Evolutionary conservation across 2,888 invertebrate species (phyloP).

Genomic region (Mycogona germanica): DNA sequence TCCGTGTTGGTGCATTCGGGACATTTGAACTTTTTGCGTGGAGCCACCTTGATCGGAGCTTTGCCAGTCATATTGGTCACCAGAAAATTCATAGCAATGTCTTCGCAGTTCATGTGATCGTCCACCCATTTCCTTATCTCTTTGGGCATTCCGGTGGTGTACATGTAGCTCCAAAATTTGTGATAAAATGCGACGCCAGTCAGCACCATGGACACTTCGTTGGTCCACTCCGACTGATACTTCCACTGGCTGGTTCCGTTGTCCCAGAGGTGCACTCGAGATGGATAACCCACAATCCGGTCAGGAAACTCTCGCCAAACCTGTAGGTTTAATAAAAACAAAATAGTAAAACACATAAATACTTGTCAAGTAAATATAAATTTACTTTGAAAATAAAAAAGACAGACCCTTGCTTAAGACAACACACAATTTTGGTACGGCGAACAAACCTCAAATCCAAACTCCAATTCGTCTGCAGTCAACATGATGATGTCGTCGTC

Average conservation of each 20-base stretch:
- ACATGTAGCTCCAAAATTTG: constrained; percentile 91
- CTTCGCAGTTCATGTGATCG: constrained; percentile 93
- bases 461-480: constrained; percentile 89
- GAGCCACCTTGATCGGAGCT: constrained; percentile 85
- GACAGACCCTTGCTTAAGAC: no score
- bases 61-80: constrained; percentile 87
- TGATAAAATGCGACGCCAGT: constrained; percentile 96
- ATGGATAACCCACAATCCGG: constrained; percentile 90
- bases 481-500: constrained; percentile 95
- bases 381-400: not conserved
- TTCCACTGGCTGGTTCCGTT: constrained; percentile 73
- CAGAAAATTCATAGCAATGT: constrained; percentile 96
- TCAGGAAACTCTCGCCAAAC: constrained; percentile 97
- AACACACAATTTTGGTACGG: no score
- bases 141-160: constrained; percentile 75
- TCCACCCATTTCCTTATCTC: constrained; percentile 83
- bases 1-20: constrained; percentile 88
- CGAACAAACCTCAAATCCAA: constrained; percentile 56
- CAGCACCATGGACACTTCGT: constrained; percentile 81
- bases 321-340: constrained; percentile 34
- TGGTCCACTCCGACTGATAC: constrained; percentile 97
- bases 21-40: constrained; percentile 93
- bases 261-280: constrained; percentile 87
- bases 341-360: not conserved
- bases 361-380: not conserved